Evolutionary conservation across 2,888 invertebrate species (phyloP), one percentile per base, ranked within the genome.

Genomic region (Harpagoxenus sublaevis): DNA sequence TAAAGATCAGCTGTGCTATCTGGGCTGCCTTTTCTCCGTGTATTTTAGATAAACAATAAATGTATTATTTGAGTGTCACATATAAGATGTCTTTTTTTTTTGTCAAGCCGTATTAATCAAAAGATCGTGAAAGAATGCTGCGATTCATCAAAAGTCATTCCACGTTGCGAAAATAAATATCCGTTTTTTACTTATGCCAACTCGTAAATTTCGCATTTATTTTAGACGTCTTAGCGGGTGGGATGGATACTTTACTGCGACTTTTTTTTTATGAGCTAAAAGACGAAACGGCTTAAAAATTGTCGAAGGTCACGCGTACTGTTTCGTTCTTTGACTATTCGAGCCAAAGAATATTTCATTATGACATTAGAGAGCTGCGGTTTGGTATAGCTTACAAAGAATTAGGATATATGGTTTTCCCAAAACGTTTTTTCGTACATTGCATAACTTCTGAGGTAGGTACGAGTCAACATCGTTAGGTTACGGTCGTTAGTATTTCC

Each of bases 331-430:
- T 78, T 75, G 87, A 84, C 89, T 84, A 45, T 75, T 60, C 15
- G 48, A 74, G 3, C 8, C 8, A 8, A 39, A 15, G 55, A 66
- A 66, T 66, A 84, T 89, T 89, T 86, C 89, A 89, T 89, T 89
- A 85, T 86, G 86, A 89, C 86, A 79, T 83, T 84, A 83, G 82
- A 83, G 82, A 48, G 66, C 73, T 84, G 74, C 45, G 55, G 18
- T 35, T 60, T 60, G 28, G 18, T 8, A 23, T 28, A 42, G n/a
- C 6, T 42, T 39, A 9, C 31, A 31, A 51, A 63, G 15, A 77
- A 51, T 65, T 18, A 23, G 42, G n/a, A 60, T 35, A n/a, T 35
- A 73, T 18, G 42, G 73, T 65, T 18, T 42, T 15, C 18, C 35
- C 39, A 42, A 65, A 68, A 78, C 8, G 35, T 8, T 71, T 35